phyloP scores from a whole-genome alignment of 1,140 invertebrate species.

The Anastrepha obliqua region DNA sequence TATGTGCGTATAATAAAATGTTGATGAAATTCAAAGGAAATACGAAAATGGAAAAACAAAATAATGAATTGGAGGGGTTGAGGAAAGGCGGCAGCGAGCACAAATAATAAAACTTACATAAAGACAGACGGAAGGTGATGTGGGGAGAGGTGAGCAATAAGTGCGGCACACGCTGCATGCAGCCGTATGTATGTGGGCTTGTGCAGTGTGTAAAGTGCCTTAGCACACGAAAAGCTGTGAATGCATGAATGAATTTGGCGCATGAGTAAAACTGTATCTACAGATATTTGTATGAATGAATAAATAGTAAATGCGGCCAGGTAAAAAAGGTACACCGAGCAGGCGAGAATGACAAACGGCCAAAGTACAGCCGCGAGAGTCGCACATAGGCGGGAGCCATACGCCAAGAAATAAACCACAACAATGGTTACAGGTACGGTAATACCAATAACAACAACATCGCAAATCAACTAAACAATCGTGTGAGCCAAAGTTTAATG shows the following conservation, averaged over 20 bases:
- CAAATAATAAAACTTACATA: not conserved
- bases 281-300: conserved; percentile 28
- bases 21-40: conserved; percentile 15
- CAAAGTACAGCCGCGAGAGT: not conserved
- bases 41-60: not conserved
- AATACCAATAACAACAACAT: not conserved
- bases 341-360: not conserved
- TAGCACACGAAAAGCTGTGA: conserved; percentile 14
- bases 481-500: conserved; percentile 36
- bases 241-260: conserved; percentile 45
- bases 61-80: not conserved
- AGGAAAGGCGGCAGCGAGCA: not conserved
- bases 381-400: not conserved
- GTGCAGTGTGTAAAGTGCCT: too few relatives aligned
- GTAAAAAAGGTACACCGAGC: not conserved
- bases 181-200: too few relatives aligned
- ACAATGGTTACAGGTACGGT: not conserved
- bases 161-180: too few relatives aligned
- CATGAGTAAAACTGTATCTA: conserved; percentile 10
- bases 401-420: not conserved
- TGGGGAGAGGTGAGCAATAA: too few relatives aligned
- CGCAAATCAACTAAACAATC: not conserved
- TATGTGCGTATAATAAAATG: conserved; percentile 9
- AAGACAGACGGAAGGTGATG: too few relatives aligned
- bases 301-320: not conserved